Evolutionary conservation across 2,797 vertebrate genomes (phyloP), one percentile per base, ranked within the genome.

Genomic region (Chelonia mydas): DNA sequence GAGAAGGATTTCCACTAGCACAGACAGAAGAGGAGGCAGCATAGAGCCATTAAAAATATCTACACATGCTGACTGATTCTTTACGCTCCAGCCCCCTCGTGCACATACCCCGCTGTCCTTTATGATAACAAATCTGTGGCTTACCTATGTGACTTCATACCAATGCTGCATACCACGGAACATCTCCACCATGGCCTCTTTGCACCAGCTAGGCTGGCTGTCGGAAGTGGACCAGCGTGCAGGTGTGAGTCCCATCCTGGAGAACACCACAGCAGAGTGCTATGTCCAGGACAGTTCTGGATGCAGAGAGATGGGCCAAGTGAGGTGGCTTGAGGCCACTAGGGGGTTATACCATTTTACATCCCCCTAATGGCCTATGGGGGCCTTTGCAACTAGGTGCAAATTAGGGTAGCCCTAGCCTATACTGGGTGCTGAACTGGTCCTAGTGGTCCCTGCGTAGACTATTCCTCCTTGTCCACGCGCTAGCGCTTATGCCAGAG

Each of bases 1-100:
- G 96, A 94, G 88, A 96, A 96, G 95, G 95, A 93, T 98, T 97
- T 98, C 95, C 94, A 93, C 94, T 95, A 93, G 95, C 95, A 94
- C 3, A 68, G 97, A 72, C 95, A 92, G 93, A 98, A 96, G 92
- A 97, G 93, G 84, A 96, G 92, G 95, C 94, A 98, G 95, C 91
- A 96, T 81, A 93, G 93, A 84, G 91, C 55, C 95, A 92, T 84
- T 96, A 94, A 65, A 94, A 94, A 94, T 95, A 93, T 93, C 90
- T 94, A 74, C 88, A 89, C 77, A 83, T 33, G 10, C 92, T 97
- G 95, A 94, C 89, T 97, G 96, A 97, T 97, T 94, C 93, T 95
- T 97, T 95, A 94, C 95, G 94, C 47, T 89, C 90, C 89, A 19
- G 94, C 94, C 97, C 94, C 80, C 55, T 19, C 6, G 31, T 83